Evolutionary conservation across 1,140 invertebrate genomes (phyloP).

Genomic region (Gonioctena quinquepunctata): DNA sequence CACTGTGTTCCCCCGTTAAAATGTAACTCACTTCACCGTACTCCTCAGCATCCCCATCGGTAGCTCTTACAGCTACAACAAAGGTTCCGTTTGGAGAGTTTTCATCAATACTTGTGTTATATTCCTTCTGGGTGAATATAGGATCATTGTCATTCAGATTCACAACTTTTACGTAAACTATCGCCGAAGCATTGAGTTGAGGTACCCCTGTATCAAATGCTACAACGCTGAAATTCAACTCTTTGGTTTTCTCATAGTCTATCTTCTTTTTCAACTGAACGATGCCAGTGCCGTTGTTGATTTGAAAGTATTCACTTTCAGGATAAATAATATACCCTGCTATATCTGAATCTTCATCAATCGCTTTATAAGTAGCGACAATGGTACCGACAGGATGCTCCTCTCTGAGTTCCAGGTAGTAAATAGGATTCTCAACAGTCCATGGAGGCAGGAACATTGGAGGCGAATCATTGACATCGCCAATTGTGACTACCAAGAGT

Average conservation of each 20-base stretch:
- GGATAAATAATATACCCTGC: slow-evolving; percentile 74
- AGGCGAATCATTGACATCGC: slow-evolving; percentile 75
- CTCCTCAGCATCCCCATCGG: slow-evolving; percentile 70
- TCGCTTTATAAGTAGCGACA: slow-evolving; percentile 78
- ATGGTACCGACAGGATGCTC: slow-evolving; percentile 82
- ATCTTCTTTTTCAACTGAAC: slow-evolving; percentile 77
- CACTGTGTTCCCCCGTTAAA: slow-evolving; percentile 72
- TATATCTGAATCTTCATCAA: slow-evolving; percentile 82
- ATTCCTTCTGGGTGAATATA: slow-evolving; percentile 68
- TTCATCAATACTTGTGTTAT: slow-evolving; percentile 74
- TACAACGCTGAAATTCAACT: slow-evolving; percentile 76
- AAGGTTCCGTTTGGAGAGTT: slow-evolving; percentile 72
- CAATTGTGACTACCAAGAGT: slow-evolving; percentile 76
- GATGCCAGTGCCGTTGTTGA: slow-evolving; percentile 78
- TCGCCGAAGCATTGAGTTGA: slow-evolving; percentile 68
- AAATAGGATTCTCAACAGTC: slow-evolving; percentile 71
- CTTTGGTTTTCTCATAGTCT: slow-evolving; percentile 80
- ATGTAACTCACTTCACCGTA: slow-evolving; percentile 78
- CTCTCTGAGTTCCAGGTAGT: slow-evolving; percentile 75
- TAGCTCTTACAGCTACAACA: slow-evolving; percentile 66
- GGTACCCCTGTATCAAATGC: slow-evolving; percentile 86
- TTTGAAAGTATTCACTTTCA: slow-evolving; percentile 74
- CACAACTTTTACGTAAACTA: slow-evolving; percentile 74
- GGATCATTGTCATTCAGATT: slow-evolving; percentile 90
- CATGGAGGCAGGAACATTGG: slow-evolving; percentile 71